Evolutionary conservation across 2,888 invertebrate genomes (phyloP).

Genomic region (Tricholauxania praeusta): DNA sequence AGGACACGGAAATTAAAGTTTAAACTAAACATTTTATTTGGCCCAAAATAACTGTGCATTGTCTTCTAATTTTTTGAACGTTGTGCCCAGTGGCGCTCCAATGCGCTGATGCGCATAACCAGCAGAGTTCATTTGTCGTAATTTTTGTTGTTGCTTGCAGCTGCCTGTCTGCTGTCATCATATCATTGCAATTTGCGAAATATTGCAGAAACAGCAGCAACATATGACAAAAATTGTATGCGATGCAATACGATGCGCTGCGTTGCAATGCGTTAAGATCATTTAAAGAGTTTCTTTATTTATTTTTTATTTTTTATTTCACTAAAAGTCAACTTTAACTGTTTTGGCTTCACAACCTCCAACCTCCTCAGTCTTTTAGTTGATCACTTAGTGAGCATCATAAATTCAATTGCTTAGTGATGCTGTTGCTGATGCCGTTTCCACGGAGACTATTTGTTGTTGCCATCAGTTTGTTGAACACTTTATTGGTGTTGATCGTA

Average conservation of each 20-base stretch:
- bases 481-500: conserved; percentile 24
- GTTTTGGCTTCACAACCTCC: too few relatives aligned
- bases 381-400: background rate
- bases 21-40: too few relatives aligned
- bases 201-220: background rate
- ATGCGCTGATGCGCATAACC: too few relatives aligned
- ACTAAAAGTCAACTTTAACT: conserved; percentile 13
- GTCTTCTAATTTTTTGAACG: too few relatives aligned
- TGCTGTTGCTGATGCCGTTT: conserved; percentile 11
- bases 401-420: conserved; percentile 13
- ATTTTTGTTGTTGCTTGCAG: conserved; percentile 7
- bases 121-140: conserved; percentile 15
- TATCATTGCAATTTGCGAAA: conserved; percentile 29
- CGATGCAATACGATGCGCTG: too few relatives aligned
- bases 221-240: too few relatives aligned
- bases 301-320: conserved; percentile 13
- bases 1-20: too few relatives aligned
- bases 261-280: too few relatives aligned
- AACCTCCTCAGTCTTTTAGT: background rate
- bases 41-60: too few relatives aligned
- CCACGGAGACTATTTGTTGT: background rate
- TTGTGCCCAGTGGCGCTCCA: too few relatives aligned
- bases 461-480: conserved; percentile 21
- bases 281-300: background rate
- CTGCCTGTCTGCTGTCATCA: conserved; percentile 28